Evolutionary conservation across 1,140 invertebrate species (phyloP), one percentile per base, ranked within the genome.

Genomic region (Drosophila quadrilineata): DNA sequence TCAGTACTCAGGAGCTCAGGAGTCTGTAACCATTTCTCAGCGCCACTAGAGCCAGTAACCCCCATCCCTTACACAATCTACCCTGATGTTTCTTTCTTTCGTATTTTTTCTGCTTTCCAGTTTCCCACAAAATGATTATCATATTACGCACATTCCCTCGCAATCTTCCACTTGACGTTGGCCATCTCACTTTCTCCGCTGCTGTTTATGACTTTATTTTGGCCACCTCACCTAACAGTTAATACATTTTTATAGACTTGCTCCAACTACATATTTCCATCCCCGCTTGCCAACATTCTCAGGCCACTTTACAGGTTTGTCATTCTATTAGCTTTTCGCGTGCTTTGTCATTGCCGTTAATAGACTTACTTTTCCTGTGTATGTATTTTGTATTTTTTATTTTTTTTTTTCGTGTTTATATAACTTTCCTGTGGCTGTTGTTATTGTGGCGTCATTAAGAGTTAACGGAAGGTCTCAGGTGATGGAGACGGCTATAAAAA

Each of bases 331-430:
- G 73, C 79, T 85, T 85, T 84, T 84, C 69, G 77, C 79, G 77
- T 85, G 74, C 76, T 80, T 77, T 84, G 77, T 85, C 79, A 84
- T 84, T 85, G 77, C 73, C 57, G 77, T 84, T 84, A 84, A 84
- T 84, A 84, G 79, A 84, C 77, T 84, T 85, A 71, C 65, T 77
- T 82, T 70, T 48, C 58, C 54, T 58, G 31, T 40, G 36, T 50
- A 29, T 26, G 14, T 41, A 10, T 21, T 26, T 41, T 12, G 8
- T 40, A 43, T 36, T 24, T 46, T 10, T 45, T 26, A 12, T 28
- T 41, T 16, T 17, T 45, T 17, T 43, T 22, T 59, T 16, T 29
- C 35, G 24, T 43, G 29, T 17, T 50, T 64, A 60, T 43, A 40
- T 71, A 71, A 29, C 48, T 28, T 28, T 60, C 2, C n/a, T 48